Evolutionary conservation across 2,113 vertebrate genomes (phyloP), one percentile per base, ranked within the genome.

Genomic region (Canis aureus): DNA sequence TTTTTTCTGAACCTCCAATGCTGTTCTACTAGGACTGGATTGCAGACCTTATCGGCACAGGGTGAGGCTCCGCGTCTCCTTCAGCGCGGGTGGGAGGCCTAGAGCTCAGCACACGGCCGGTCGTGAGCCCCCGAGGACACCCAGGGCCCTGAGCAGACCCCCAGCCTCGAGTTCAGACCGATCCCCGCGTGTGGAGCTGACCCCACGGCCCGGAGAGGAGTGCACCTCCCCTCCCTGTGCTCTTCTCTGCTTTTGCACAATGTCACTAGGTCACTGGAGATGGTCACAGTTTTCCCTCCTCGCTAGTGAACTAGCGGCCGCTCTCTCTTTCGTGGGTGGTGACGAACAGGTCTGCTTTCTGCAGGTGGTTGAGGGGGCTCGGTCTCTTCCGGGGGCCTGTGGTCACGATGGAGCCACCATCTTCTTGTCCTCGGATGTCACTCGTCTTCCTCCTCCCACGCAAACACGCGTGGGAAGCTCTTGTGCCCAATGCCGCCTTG

Each of bases 1-100:
- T 87, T 38, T 51, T 57, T 7, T 16, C 67, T 32, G 82, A 92
- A 94, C 60, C 84, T 94, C 0, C 57, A 79, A 11, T 62, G 66
- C 78, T 98, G 92, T 88, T 98, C 97, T 98, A 25, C 73, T 87
- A 95, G 90, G 71, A 83, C 87, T 90, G 80, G 91, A 32, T 51
- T 71, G 82, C 74, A 83, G 86, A 95, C n/a, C 87, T 95, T 96
- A 57, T 93, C 96, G 32, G 78, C 93, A 91, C 53, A 67, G 81
- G 35, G 84, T 64, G 79, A 29, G 90, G 93, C 98, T 91, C 11
- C 94, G 94, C 97, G 76, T 96, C 86, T 95, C 69, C 87, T 53
- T 98, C 90, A 89, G 97, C 55, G 0, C 74, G 88, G 11, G 35
- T 3, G 19, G 10, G 0, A 74, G 71, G 20, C 35, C 35, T 23